These are phyloP conservation scores for Montipora capitata DNA, from an alignment of 92 coral and sea anemone genomes.

Conservation along the genomic window DNA sequence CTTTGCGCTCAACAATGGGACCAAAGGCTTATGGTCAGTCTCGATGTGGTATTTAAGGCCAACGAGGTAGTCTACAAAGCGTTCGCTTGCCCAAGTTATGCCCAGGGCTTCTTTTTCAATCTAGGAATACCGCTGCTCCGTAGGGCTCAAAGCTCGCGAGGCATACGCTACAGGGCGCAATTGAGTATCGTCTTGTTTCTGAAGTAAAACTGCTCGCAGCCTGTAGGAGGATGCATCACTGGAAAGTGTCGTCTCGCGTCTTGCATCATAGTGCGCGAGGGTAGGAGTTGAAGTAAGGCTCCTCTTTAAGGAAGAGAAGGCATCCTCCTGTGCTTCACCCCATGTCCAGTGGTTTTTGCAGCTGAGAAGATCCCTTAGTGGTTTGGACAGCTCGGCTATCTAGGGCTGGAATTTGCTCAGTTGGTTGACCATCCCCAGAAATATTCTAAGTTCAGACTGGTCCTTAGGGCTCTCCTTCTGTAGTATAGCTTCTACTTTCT, in stretches of 20 bases:
- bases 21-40: slow-evolving; percentile 70
- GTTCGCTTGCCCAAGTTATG: slow-evolving; percentile 75
- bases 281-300: slow-evolving; percentile 23
- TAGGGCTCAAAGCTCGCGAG: slow-evolving; percentile 66
- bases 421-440: slow-evolving; percentile 51
- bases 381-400: slow-evolving; percentile 44
- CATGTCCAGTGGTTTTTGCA: slow-evolving; percentile 13
- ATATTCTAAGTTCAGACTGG: slow-evolving; percentile 23
- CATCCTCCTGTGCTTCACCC: slow-evolving; percentile 31
- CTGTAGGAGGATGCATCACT: slow-evolving; percentile 60
- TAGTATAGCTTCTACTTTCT: slow-evolving; percentile 50
- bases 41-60: slow-evolving; percentile 63
- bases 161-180: slow-evolving; percentile 74
- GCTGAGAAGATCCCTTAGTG: slow-evolving; percentile 29
- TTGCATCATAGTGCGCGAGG: slow-evolving; percentile 34
- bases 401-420: slow-evolving; percentile 38
- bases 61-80: slow-evolving; percentile 61
- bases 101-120: slow-evolving; percentile 70
- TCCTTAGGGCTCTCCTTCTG: slow-evolving; percentile 36
- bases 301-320: slow-evolving; percentile 15
- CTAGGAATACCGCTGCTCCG: slow-evolving; percentile 65
- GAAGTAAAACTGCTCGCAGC: slow-evolving; percentile 63
- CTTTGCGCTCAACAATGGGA: slow-evolving; percentile 63
- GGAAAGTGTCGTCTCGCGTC: slow-evolving; percentile 5
- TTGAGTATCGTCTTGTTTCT: slow-evolving; percentile 39